A percentile compares a stretch with the other conserved stretches of the same genome.
Conservation (phyloP, 2,888 invertebrate species). For the Amblyjoppa proteus region DNA sequence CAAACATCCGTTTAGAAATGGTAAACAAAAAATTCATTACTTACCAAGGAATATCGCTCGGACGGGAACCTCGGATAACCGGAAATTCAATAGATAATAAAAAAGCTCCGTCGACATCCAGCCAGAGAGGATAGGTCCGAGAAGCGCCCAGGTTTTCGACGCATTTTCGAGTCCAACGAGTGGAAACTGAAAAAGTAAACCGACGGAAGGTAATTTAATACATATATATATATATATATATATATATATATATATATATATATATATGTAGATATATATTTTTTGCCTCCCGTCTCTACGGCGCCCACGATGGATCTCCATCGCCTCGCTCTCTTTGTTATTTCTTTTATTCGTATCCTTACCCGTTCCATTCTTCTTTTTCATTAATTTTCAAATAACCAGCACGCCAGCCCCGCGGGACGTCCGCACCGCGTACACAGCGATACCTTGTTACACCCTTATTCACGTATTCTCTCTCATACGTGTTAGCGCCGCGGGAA, state of each 20-base stretch:
- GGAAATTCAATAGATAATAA: slow-evolving; percentile 53
- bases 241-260: too few relatives aligned
- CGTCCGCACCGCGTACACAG: slow-evolving; percentile 18
- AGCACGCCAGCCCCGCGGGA: slow-evolving; percentile 59
- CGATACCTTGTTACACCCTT: slow-evolving; percentile 42
- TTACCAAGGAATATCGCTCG: too few relatives aligned
- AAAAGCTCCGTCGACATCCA: slow-evolving; percentile 35
- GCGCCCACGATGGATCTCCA: too few relatives aligned
- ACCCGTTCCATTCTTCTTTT: slow-evolving; percentile 30
- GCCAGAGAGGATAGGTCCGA: slow-evolving; percentile 1
- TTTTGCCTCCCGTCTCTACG: too few relatives aligned
- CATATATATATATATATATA: too few relatives aligned
- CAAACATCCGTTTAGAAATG: too few relatives aligned
- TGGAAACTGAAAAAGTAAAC: too few relatives aligned
- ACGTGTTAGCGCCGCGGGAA: slow-evolving; percentile 50
- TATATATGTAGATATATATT: too few relatives aligned
- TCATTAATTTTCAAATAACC: slow-evolving; percentile 70
- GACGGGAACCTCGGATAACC: slow-evolving; percentile 9
- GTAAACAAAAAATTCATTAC: too few relatives aligned
- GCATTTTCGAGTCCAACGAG: too few relatives aligned
- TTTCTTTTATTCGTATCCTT: slow-evolving; percentile 26
- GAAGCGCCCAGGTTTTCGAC: too few relatives aligned
- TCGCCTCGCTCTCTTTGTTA: slow-evolving; percentile 13
- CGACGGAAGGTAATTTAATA: too few relatives aligned
- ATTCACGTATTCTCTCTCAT: slow-evolving; percentile 52